Evolutionary conservation across 2,113 vertebrate species (phyloP).

Genomic region (Pristiophorus japonicus): DNA sequence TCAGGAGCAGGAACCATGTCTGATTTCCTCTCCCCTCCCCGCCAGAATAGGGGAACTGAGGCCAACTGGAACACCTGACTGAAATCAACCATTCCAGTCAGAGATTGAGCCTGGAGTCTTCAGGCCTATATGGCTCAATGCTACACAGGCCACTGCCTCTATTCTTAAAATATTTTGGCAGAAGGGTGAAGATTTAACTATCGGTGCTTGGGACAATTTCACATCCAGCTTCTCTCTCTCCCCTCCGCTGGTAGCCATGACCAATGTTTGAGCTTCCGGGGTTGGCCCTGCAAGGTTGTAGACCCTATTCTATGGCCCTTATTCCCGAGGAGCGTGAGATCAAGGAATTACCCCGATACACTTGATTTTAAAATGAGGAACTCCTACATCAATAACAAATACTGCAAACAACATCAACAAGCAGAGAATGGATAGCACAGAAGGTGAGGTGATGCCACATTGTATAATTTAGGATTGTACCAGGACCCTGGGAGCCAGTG

Average conservation of each 20-base stretch:
- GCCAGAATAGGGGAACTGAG: neutral
- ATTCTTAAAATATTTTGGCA: neutral
- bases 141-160: neutral
- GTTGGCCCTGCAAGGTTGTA: neutral
- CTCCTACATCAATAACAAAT: neutral
- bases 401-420: neutral
- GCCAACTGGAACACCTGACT: neutral
- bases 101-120: neutral
- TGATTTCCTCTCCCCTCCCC: neutral
- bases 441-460: neutral
- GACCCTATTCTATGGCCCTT: neutral
- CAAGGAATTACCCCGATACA: neutral
- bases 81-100: neutral
- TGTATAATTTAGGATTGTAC: neutral
- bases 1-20: neutral
- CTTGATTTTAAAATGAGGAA: neutral
- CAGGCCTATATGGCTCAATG: neutral
- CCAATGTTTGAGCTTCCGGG: neutral
- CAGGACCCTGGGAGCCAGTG: neutral
- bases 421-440: neutral
- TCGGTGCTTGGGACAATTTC: neutral
- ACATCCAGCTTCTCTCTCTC: neutral
- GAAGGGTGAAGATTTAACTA: neutral
- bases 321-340: neutral
- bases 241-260: neutral